A percentile compares a stretch with the other conserved stretches of the same genome.
Conservation (phyloP, 92 coral and sea anemone species). For the Phenganax stokvisi region DNA sequence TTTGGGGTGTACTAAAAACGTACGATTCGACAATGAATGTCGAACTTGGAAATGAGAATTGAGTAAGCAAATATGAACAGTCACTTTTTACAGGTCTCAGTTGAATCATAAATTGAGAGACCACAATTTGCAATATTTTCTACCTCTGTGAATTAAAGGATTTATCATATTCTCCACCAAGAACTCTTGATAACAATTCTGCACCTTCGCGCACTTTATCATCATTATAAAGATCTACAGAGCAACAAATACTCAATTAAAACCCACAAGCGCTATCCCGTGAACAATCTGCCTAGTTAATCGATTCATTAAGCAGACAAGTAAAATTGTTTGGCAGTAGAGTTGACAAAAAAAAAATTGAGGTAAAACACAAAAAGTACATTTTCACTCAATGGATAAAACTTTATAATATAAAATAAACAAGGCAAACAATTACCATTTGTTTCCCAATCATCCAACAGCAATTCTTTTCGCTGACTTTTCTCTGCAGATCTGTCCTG, state of each 20-base stretch:
- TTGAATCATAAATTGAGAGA: background rate
- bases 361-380: too few relatives aligned
- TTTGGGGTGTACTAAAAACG: too few relatives aligned
- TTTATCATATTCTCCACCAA: slow-evolving; percentile 82
- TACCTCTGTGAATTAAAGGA: slow-evolving; percentile 87
- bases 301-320: too few relatives aligned
- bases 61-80: background rate
- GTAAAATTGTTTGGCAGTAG: too few relatives aligned
- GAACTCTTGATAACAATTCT: slow-evolving; percentile 75
- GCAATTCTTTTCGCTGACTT: slow-evolving; percentile 53
- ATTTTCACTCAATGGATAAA: too few relatives aligned
- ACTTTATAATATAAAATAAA: too few relatives aligned
- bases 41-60: too few relatives aligned
- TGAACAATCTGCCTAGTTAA: too few relatives aligned
- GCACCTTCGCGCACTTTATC: slow-evolving; percentile 97
- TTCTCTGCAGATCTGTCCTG: slow-evolving; percentile 1
- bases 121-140: background rate
- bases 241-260: too few relatives aligned
- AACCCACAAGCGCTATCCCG: too few relatives aligned
- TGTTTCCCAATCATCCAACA: slow-evolving; percentile 65
- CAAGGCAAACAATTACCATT: slow-evolving; percentile 51
- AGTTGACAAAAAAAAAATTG: too few relatives aligned
- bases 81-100: background rate
- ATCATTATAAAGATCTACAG: slow-evolving; percentile 69
- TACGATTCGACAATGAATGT: too few relatives aligned